Percentiles rank a stretch among this genome's conserved stretches.
These are phyloP conservation scores for Limnephilus auricula DNA, from an alignment of 2,888 invertebrate species.

Conservation along the genomic window DNA sequence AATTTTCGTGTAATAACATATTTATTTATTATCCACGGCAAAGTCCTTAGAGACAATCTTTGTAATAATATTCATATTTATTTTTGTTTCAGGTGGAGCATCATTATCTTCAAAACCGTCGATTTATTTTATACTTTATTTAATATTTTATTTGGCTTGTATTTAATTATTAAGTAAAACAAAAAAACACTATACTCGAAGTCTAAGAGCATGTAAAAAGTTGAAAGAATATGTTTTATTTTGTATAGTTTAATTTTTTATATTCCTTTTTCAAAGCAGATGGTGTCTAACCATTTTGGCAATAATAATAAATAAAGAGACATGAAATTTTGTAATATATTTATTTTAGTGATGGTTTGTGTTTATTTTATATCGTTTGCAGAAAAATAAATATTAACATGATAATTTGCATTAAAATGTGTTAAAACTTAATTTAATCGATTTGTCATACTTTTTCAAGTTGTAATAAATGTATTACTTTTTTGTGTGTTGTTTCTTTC, in stretches of 20 bases:
- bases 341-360: neutral
- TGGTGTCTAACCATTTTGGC: neutral
- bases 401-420: neutral
- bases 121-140: neutral
- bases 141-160: conserved; percentile 8
- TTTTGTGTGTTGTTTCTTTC: neutral
- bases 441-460: neutral
- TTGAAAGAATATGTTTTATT: neutral
- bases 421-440: neutral
- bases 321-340: neutral
- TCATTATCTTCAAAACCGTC: conserved; percentile 2
- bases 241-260: neutral
- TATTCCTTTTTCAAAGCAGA: neutral
- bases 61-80: neutral
- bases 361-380: neutral
- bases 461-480: neutral
- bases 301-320: neutral
- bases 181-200: neutral
- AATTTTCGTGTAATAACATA: no score
- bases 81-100: conserved; percentile 20
- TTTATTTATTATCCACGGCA: no score
- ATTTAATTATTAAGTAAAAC: neutral
- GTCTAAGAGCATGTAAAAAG: neutral
- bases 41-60: no score
- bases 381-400: neutral